Evolutionary conservation across 2,797 vertebrate genomes (phyloP).

Genomic region (Poeciliopsis turneri): DNA sequence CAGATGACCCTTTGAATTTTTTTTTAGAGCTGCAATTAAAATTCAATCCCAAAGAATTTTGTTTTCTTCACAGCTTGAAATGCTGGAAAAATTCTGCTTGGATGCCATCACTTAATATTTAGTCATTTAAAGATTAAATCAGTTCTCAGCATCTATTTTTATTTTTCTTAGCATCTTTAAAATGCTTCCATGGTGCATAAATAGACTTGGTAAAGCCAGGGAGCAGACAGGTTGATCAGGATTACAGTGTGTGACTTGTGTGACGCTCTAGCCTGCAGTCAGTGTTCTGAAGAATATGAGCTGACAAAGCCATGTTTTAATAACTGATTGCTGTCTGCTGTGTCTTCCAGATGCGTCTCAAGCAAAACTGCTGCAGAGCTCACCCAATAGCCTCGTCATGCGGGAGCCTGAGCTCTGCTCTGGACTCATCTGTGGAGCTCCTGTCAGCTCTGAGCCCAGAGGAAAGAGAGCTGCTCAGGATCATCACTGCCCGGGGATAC

Average conservation of each 20-base stretch:
- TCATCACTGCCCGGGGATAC: slow-evolving; percentile 87
- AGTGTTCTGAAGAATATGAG: not conserved
- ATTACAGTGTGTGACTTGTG: slow-evolving; percentile 55
- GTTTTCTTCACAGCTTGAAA: not conserved
- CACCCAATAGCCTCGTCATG: slow-evolving; percentile 40
- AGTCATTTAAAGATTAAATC: slow-evolving; percentile 24
- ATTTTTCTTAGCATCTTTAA: slow-evolving; percentile 58
- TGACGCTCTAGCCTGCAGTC: slow-evolving; percentile 5
- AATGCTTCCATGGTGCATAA: slow-evolving; percentile 66
- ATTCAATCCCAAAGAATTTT: not conserved
- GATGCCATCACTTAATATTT: slow-evolving; percentile 1
- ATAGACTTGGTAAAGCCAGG: slow-evolving; percentile 67
- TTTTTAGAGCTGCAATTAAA: slow-evolving; percentile 4
- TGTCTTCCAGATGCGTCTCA: slow-evolving; percentile 76
- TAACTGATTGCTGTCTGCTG: slow-evolving; percentile 31
- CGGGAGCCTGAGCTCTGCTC: slow-evolving; percentile 47
- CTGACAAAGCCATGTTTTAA: not conserved
- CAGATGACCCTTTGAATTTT: slow-evolving; percentile 1
- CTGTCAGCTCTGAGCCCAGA: slow-evolving; percentile 88
- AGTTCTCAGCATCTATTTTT: slow-evolving; percentile 13
- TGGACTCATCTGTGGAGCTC: slow-evolving; percentile 84
- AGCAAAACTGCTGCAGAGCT: slow-evolving; percentile 75
- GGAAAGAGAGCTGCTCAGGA: slow-evolving; percentile 87
- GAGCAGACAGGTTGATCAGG: slow-evolving; percentile 46
- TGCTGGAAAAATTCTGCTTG: slow-evolving; percentile 2